A percentile compares a stretch with the other conserved stretches of the same genome.
These are phyloP conservation scores for Tachycineta bicolor DNA, from an alignment of 2,113 vertebrate species.

Conservation along the genomic window DNA sequence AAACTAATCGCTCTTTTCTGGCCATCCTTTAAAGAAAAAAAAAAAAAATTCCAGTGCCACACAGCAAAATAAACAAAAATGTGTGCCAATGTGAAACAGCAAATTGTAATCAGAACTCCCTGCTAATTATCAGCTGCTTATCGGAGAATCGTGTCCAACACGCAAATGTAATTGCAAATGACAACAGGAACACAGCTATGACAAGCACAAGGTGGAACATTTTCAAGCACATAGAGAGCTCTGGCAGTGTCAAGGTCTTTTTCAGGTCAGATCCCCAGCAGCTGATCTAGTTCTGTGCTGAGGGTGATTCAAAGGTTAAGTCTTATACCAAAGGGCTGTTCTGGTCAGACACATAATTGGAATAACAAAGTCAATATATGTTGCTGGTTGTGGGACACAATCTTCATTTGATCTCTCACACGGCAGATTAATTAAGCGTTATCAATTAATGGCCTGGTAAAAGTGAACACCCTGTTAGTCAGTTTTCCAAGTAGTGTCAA, in stretches of 20 bases:
- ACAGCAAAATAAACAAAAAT: slow-evolving; percentile 19
- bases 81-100: background rate
- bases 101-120: slow-evolving; percentile 21
- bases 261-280: slow-evolving; percentile 63
- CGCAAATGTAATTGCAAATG: background rate
- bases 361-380: slow-evolving; percentile 79
- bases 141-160: background rate
- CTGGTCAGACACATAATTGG: slow-evolving; percentile 75
- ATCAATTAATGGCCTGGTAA: slow-evolving; percentile 83
- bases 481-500: slow-evolving; percentile 61
- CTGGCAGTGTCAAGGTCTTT: slow-evolving; percentile 64
- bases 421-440: slow-evolving; percentile 86
- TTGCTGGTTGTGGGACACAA: slow-evolving; percentile 71
- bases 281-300: slow-evolving; percentile 59
- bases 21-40: background rate
- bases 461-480: slow-evolving; percentile 75
- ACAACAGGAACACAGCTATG: background rate
- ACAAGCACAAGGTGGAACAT: slow-evolving; percentile 32
- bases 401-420: slow-evolving; percentile 80
- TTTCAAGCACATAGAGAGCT: background rate
- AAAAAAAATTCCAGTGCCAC: background rate
- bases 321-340: slow-evolving; percentile 68
- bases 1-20: slow-evolving; percentile 68
- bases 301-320: slow-evolving; percentile 81
- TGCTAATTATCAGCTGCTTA: background rate